Percentiles rank a stretch among this genome's conserved stretches.
Conservation (phyloP, 2,888 invertebrate genomes). For the Drosophila neotestacea region DNA sequence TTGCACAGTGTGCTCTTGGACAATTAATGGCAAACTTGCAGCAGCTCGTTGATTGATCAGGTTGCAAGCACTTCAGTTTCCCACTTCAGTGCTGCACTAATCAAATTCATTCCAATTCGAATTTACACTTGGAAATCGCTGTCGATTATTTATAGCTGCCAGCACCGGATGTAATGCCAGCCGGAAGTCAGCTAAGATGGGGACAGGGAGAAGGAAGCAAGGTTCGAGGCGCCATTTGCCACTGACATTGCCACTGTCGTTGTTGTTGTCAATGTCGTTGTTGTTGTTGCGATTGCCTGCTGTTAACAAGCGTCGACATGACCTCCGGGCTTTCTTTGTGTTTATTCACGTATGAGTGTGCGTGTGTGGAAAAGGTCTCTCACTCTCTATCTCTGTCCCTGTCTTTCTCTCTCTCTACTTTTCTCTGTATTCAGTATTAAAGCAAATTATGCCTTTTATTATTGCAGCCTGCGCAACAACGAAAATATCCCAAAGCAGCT, state of each 20-base stretch:
- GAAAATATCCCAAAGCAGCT: conserved; percentile 49
- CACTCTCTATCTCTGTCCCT: conserved; percentile 2
- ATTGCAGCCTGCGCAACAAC: conserved; percentile 46
- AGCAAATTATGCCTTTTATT: conserved; percentile 71
- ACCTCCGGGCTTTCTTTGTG: conserved; percentile 36
- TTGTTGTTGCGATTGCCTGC: conserved; percentile 24
- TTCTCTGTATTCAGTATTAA: conserved; percentile 40
- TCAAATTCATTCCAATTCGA: conserved; percentile 70
- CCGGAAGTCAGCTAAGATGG: conserved; percentile 68
- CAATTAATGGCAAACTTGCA: conserved; percentile 25
- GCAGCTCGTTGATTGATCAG: conserved; percentile 38
- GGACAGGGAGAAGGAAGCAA: conserved; percentile 20
- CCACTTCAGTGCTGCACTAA: conserved; percentile 37
- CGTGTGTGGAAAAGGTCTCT: conserved; percentile 39
- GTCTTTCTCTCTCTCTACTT: conserved; percentile 14
- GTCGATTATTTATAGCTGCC: conserved; percentile 64
- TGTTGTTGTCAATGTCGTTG: not conserved
- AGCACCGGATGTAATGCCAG: conserved; percentile 68
- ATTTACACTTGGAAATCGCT: conserved; percentile 58
- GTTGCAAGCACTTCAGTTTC: conserved; percentile 17
- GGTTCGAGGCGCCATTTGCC: conserved; percentile 10
- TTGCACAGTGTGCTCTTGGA: not conserved
- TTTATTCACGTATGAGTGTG: conserved; percentile 4
- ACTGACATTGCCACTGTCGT: not conserved
- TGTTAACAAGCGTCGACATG: conserved; percentile 57